phyloP scores from a whole-genome alignment of 2,888 invertebrate genomes.

The Deilephila porcellus region DNA sequence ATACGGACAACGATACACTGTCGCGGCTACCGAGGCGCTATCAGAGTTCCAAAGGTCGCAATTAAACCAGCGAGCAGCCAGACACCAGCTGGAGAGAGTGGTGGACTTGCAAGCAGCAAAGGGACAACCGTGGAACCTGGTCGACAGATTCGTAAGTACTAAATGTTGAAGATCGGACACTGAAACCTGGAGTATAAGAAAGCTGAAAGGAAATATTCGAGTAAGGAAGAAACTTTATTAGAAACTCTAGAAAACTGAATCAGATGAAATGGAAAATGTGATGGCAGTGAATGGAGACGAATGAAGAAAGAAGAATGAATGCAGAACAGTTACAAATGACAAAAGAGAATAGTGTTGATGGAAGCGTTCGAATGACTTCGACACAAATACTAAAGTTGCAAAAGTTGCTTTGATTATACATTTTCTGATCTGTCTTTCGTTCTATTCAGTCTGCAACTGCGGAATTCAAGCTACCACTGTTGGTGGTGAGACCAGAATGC shows the following conservation, averaged over 20 bases:
- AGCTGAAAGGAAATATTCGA: too few relatives aligned
- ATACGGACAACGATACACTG: conserved; percentile 89
- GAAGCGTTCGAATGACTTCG: neutral
- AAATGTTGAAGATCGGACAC: neutral
- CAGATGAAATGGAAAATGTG: conserved; percentile 21
- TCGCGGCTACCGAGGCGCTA: conserved; percentile 89
- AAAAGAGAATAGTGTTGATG: neutral
- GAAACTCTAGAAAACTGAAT: neutral
- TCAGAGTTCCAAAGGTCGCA: conserved; percentile 88
- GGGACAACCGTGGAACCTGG: conserved; percentile 85
- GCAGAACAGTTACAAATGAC: conserved; percentile 24
- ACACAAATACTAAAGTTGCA: neutral
- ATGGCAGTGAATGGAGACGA: conserved; percentile 47
- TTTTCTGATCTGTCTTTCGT: neutral
- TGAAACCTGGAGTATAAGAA: too few relatives aligned
- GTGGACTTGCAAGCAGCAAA: conserved; percentile 86
- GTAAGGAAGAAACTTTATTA: neutral
- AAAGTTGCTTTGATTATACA: too few relatives aligned
- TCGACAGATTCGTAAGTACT: conserved; percentile 85
- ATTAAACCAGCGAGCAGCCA: conserved; percentile 83
- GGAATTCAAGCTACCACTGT: conserved; percentile 88
- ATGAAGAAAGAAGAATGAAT: conserved; percentile 49
- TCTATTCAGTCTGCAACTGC: conserved; percentile 86
- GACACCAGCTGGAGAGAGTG: conserved; percentile 84
- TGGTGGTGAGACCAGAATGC: conserved; percentile 88